phyloP scores from a whole-genome alignment of 2,113 vertebrate genomes.

The Triplophysa dalaica region DNA sequence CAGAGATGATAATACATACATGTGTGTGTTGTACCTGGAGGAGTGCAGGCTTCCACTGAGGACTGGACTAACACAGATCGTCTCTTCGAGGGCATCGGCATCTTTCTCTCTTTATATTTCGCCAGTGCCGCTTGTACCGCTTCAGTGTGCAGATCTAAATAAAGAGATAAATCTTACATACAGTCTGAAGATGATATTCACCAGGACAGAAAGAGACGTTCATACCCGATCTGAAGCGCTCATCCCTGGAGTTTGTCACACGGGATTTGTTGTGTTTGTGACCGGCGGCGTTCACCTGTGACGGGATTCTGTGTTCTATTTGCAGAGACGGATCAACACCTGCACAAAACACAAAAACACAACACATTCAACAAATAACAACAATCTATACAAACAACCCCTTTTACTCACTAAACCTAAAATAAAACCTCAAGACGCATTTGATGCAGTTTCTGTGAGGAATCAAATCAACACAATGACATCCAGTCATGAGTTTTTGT shows the following conservation, averaged over 20 bases:
- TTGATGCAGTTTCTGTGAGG: too few species aligned
- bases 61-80: slow-evolving; percentile 88
- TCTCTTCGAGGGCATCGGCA: slow-evolving; percentile 97
- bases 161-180: neutral
- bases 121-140: slow-evolving; percentile 95
- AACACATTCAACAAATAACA: neutral
- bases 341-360: slow-evolving; percentile 57
- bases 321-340: slow-evolving; percentile 90
- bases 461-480: too few species aligned
- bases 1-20: neutral
- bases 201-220: slow-evolving; percentile 26
- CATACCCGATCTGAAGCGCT: slow-evolving; percentile 89
- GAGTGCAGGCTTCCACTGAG: slow-evolving; percentile 88
- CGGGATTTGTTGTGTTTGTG: slow-evolving; percentile 83
- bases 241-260: slow-evolving; percentile 84
- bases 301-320: slow-evolving; percentile 80
- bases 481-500: too few species aligned
- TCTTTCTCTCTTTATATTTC: slow-evolving; percentile 93
- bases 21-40: slow-evolving; percentile 81
- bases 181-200: too few species aligned
- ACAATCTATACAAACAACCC: too few species aligned
- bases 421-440: too few species aligned
- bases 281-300: slow-evolving; percentile 66
- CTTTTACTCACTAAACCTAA: too few species aligned
- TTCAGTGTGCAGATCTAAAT: slow-evolving; percentile 91